Conservation (phyloP, 2,113 vertebrate genomes). For the Hyla sarda region DNA sequence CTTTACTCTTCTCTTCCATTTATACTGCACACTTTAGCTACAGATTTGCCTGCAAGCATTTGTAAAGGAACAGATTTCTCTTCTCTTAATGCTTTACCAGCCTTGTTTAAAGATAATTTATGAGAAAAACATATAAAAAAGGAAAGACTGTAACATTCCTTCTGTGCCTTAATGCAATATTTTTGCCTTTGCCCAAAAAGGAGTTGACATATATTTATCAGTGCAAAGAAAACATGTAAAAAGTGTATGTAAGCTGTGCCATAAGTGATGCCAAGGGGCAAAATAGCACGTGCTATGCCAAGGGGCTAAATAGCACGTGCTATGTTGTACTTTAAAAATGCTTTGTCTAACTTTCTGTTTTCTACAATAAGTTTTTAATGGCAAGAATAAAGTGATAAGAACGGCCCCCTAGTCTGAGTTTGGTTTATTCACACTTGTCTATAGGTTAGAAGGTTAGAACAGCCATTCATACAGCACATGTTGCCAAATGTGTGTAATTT, state of each 20-base stretch:
- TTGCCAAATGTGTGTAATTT: too few species aligned
- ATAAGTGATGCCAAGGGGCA: neutral
- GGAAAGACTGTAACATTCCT: neutral
- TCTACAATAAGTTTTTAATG: constrained; percentile 17
- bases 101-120: neutral
- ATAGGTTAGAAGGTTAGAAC: too few species aligned
- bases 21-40: constrained; percentile 4
- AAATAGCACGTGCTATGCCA: neutral
- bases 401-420: neutral
- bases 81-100: neutral
- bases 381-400: constrained; percentile 39
- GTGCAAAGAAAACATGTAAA: neutral
- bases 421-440: neutral
- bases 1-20: neutral
- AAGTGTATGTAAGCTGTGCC: constrained; percentile 46
- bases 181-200: neutral
- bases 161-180: constrained; percentile 48
- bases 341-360: neutral
- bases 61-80: neutral
- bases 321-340: neutral
- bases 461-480: too few species aligned
- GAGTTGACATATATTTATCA: neutral
- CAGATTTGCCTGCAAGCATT: neutral
- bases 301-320: neutral
- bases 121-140: neutral